Percentiles rank a stretch among this genome's conserved stretches.
phyloP scores from a whole-genome alignment of 2,888 invertebrate genomes.

The Nomada fucata region DNA sequence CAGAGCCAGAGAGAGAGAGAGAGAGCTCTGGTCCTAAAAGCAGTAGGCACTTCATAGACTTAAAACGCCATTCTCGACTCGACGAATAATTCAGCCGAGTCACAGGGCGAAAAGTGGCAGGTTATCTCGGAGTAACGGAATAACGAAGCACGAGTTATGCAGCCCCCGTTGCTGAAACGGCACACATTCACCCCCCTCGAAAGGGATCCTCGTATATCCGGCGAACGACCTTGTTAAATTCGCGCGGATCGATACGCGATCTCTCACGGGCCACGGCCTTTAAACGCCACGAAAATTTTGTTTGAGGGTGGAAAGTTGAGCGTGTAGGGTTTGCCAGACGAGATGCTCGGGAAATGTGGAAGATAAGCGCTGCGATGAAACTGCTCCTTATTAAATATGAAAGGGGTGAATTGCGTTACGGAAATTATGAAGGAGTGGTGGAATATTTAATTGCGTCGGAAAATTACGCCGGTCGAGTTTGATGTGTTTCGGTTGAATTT shows the following conservation, averaged over 20 bases:
- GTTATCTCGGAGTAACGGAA: slow-evolving; percentile 55
- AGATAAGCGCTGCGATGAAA: no score
- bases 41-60: slow-evolving; percentile 27
- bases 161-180: slow-evolving; percentile 10
- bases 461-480: no score
- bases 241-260: slow-evolving; percentile 24
- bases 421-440: no score
- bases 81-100: slow-evolving; percentile 54
- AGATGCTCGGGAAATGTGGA: background rate
- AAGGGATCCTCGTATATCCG: slow-evolving; percentile 4
- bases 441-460: no score
- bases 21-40: slow-evolving; percentile 16
- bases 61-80: slow-evolving; percentile 53
- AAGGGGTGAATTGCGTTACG: no score
- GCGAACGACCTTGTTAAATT: slow-evolving; percentile 22
- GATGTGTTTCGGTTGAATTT: no score
- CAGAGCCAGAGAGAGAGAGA: no score
- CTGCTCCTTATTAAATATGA: no score
- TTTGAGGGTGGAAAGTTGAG: background rate
- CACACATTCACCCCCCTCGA: background rate
- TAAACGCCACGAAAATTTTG: background rate
- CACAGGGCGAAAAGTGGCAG: slow-evolving; percentile 53
- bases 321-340: background rate
- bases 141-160: slow-evolving; percentile 50
- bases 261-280: background rate